Percentiles rank a stretch among this genome's conserved stretches.
These are phyloP conservation scores for Eumacrocentrus americanus DNA, from an alignment of 2,888 invertebrate species.

Conservation along the genomic window DNA sequence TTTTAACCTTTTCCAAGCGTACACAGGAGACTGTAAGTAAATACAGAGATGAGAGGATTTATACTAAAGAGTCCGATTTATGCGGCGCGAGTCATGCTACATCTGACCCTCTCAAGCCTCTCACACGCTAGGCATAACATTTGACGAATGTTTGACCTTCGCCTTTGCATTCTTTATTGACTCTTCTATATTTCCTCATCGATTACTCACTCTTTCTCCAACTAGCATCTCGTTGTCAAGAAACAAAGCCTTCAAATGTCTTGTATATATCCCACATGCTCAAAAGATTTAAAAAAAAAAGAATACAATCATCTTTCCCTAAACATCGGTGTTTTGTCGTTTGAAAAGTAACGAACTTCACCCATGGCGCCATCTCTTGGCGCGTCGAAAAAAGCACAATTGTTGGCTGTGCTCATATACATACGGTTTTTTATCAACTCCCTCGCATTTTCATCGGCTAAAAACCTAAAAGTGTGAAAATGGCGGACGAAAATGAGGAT, in stretches of 20 bases:
- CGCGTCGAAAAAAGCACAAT: too few relatives aligned
- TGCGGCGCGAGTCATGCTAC: background rate
- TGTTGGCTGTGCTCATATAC: too few relatives aligned
- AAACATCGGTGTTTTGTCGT: too few relatives aligned
- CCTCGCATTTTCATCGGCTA: too few relatives aligned
- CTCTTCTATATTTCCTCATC: background rate
- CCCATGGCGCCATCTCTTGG: too few relatives aligned
- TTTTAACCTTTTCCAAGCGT: background rate
- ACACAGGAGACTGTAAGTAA: background rate
- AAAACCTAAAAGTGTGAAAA: conserved; percentile 51
- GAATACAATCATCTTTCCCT: too few relatives aligned
- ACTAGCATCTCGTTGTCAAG: too few relatives aligned
- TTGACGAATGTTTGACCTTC: conserved; percentile 8
- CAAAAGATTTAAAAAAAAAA: too few relatives aligned
- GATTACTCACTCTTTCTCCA: background rate
- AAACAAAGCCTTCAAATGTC: too few relatives aligned
- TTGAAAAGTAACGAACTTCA: too few relatives aligned
- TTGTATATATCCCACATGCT: too few relatives aligned
- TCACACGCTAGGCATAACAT: background rate
- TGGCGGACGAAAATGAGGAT: conserved; percentile 82
- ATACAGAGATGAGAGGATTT: background rate
- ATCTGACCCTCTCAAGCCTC: background rate
- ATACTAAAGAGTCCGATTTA: background rate
- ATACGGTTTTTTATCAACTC: too few relatives aligned
- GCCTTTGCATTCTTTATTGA: conserved; percentile 12